Evolutionary conservation across 2,797 vertebrate genomes (phyloP).

Genomic region (Anguilla megastoma): DNA sequence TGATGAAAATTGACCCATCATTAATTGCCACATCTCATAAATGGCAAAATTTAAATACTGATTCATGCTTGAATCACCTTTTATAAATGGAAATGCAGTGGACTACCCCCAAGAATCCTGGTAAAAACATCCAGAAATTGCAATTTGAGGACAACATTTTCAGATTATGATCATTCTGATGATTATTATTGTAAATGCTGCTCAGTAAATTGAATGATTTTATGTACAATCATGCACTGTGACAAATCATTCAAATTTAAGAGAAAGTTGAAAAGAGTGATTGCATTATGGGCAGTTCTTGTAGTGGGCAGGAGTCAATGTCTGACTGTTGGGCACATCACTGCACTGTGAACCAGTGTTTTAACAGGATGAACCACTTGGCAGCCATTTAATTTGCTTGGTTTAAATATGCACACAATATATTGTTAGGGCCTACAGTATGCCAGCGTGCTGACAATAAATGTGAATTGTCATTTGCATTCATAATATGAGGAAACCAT

Average conservation of each 20-base stretch:
- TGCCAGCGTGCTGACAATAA: not conserved
- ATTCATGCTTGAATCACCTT: not conserved
- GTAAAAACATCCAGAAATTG: not conserved
- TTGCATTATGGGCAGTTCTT: not conserved
- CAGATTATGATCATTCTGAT: not conserved
- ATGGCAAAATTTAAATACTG: not conserved
- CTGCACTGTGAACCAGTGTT: not conserved
- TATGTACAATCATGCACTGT: not conserved
- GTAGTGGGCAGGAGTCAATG: not conserved
- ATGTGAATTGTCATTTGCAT: not conserved
- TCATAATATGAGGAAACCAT: conserved; percentile 12
- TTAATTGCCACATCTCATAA: not conserved
- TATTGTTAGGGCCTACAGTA: not conserved
- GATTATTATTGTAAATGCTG: not conserved
- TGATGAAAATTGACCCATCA: not conserved
- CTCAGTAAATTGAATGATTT: not conserved
- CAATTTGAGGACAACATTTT: not conserved
- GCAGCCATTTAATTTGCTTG: not conserved
- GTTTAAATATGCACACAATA: not conserved
- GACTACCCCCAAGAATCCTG: not conserved
- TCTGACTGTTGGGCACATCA: not conserved
- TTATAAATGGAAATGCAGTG: not conserved
- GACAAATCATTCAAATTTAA: not conserved
- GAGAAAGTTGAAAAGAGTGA: not conserved
- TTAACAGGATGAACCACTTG: not conserved